Evolutionary conservation across 2,888 invertebrate species (phyloP).

Genomic region (Sphaeridia pumilis): DNA sequence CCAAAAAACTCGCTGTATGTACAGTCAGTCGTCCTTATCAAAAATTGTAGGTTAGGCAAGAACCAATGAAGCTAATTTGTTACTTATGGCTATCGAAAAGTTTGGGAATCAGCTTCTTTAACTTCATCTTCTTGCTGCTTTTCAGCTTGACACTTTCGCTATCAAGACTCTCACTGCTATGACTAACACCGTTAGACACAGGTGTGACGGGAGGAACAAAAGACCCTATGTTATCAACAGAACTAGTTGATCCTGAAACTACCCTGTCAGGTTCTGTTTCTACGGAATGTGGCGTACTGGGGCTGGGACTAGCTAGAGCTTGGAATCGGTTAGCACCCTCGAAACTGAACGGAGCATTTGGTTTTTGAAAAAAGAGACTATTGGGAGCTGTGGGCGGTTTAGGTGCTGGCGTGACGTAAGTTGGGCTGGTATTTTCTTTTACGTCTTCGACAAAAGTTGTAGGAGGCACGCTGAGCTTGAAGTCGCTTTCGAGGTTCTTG

Average conservation of each 20-base stretch:
- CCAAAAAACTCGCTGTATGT: no score
- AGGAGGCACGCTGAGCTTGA: no score
- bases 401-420: background rate
- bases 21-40: no score
- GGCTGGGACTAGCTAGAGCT: constrained; percentile 14
- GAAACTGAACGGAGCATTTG: background rate
- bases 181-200: constrained; percentile 1
- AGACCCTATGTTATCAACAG: background rate
- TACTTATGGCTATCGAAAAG: constrained; percentile 25
- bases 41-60: no score
- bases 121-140: constrained; percentile 26
- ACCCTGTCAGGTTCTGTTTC: background rate
- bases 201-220: background rate
- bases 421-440: background rate
- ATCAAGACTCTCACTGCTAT: constrained; percentile 19
- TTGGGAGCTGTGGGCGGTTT: background rate
- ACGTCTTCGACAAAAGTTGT: background rate
- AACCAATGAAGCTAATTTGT: background rate
- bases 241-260: background rate
- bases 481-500: constrained; percentile 4
- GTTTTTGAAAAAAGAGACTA: background rate
- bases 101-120: constrained; percentile 32
- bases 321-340: constrained; percentile 6
- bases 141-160: constrained; percentile 18
- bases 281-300: no score